Evolutionary conservation across 2,888 invertebrate species (phyloP).

Genomic region (Tipula vernalis): DNA sequence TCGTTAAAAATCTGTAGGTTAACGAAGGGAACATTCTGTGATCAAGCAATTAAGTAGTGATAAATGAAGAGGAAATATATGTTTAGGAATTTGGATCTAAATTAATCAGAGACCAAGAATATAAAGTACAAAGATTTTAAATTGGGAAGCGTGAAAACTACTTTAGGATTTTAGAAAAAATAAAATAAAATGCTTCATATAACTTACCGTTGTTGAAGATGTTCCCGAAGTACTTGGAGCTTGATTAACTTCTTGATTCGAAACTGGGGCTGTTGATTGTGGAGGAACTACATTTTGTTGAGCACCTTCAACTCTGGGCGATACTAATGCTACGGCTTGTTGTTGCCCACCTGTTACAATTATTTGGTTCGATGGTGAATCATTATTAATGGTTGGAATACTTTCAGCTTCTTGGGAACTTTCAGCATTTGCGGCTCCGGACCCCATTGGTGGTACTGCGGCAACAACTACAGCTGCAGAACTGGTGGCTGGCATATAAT

Average conservation of each 20-base stretch:
- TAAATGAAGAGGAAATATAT: too few relatives aligned
- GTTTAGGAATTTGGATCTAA: too few relatives aligned
- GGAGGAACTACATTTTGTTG: conserved; percentile 28
- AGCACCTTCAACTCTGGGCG: conserved; percentile 57
- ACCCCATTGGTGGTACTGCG: conserved; percentile 48
- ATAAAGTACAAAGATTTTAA: not conserved
- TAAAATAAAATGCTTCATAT: not conserved
- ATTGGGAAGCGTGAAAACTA: too few relatives aligned
- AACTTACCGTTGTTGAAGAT: conserved; percentile 21
- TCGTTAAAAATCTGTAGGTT: not conserved
- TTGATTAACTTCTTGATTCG: conserved; percentile 29
- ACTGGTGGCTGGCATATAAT: conserved; percentile 77
- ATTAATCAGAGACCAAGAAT: not conserved
- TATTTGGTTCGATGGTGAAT: conserved; percentile 20
- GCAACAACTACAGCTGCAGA: conserved; percentile 47
- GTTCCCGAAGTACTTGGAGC: conserved; percentile 30
- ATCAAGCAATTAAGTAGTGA: not conserved
- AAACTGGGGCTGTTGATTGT: conserved; percentile 22
- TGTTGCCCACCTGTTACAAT: conserved; percentile 33
- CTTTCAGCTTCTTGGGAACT: conserved; percentile 38
- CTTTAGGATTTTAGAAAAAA: not conserved
- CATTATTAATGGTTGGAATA: conserved; percentile 30
- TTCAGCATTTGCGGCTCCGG: conserved; percentile 24
- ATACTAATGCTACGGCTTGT: conserved; percentile 56
- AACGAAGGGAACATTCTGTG: too few relatives aligned